These are phyloP conservation scores for Oreochromis spilurus DNA, from an alignment of 2,113 vertebrate genomes.

Conservation along the genomic window DNA sequence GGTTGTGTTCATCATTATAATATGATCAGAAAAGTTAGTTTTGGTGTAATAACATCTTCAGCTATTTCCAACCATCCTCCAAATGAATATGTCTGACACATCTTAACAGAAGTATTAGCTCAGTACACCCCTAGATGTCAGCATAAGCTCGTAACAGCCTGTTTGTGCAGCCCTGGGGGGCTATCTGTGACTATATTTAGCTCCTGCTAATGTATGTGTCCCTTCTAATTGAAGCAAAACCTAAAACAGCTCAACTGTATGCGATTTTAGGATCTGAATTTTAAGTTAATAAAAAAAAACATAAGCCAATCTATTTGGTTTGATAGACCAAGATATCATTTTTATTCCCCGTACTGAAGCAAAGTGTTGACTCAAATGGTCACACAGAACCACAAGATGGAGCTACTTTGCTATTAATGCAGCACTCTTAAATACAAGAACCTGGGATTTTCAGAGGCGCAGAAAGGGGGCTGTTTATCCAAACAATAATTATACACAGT, in stretches of 20 bases:
- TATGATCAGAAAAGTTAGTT: background rate
- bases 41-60: background rate
- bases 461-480: background rate
- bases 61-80: background rate
- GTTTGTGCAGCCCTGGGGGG: background rate
- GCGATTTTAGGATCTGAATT: background rate
- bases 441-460: background rate
- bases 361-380: background rate
- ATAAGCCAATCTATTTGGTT: background rate
- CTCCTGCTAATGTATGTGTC: background rate
- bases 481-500: background rate
- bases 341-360: background rate
- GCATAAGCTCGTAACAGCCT: background rate
- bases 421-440: background rate
- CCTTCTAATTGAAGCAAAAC: background rate
- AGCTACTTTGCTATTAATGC: background rate
- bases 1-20: background rate
- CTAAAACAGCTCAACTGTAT: background rate
- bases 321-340: background rate
- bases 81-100: background rate
- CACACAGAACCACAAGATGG: constrained; percentile 18
- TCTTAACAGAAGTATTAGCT: background rate
- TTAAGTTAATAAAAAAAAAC: background rate
- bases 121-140: constrained; percentile 19
- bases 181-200: background rate